Base-by-base conservation (phyloP, 2,113 vertebrate species). In the Perca fluviatilis region DNA sequence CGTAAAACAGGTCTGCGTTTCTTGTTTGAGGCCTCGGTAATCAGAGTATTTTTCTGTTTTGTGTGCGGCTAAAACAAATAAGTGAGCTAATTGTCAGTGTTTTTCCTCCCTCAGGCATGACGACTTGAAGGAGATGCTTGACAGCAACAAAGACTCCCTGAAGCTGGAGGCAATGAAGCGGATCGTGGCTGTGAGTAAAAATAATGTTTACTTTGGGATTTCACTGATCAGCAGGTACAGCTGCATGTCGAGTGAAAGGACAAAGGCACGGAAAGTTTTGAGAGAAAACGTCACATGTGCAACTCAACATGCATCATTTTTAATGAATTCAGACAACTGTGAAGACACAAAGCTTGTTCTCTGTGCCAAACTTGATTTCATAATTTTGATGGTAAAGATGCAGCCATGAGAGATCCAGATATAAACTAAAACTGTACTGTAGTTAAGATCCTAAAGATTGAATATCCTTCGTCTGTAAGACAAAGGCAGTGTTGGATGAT, bases 141-240 rank as follows among this genome's bases (percentile, higher is more conserved):
- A 99, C 81, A 99, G 97, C 94, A 99, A 99, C 94, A 99, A 99
- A 89, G 98, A 99, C 85, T 99, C 98, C 0, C 96, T 99, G 87
- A 99, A 99, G 93, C 96, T 99, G 87, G 98, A 99, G 91, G 98
- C 98, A 51, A 99, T 99, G 98, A 99, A 99, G 93, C 96, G 98
- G 79, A 99, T 99, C 1, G 98, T 99, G 63, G 98, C 98, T 65
- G 98, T 99, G 87, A 96, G 97, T 95, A 46, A 57, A 23, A 67
- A 57, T 40, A 14, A 76, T 67, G 71, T 75, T 86, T 66, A 58
- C 80, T 74, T 11, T 70, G 53, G 54, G 74, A 62, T 76, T 57
- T 58, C 12, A 12, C 33, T 56, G 69, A 67, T 75, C 57, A 53
- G 68, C 60, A 66, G 66, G 43, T 65, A 8, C 4, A 0, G 27